Evolutionary conservation across 2,113 vertebrate species (phyloP).

Genomic region (Entomyzon cyanotis): DNA sequence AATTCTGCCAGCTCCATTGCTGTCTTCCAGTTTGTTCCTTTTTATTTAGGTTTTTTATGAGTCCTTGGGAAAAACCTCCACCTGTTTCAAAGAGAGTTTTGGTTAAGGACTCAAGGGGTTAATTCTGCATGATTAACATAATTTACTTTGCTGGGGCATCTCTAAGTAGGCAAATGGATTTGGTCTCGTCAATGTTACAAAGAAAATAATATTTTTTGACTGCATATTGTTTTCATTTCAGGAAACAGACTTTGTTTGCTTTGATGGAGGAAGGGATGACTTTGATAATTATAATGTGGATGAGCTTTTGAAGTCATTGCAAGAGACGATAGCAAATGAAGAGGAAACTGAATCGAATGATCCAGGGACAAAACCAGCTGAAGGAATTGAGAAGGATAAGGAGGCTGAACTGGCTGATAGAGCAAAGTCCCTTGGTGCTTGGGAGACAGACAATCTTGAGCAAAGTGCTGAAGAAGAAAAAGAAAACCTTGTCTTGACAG

Average conservation of each 20-base stretch:
- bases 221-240: constrained; percentile 60
- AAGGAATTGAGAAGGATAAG: neutral
- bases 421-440: neutral
- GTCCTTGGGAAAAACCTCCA: neutral
- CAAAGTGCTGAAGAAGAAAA: neutral
- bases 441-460: neutral
- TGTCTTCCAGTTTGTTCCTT: neutral
- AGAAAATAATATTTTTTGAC: neutral
- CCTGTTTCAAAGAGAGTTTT: neutral
- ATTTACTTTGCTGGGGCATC: neutral
- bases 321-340: neutral
- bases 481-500: neutral
- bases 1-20: neutral
- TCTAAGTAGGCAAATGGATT: neutral
- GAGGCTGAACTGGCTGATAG: neutral
- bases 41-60: neutral
- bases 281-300: constrained; percentile 89
- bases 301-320: constrained; percentile 76
- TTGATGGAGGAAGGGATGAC: constrained; percentile 85
- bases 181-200: neutral
- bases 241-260: constrained; percentile 98
- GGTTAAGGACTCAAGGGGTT: neutral
- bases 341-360: neutral
- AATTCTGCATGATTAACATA: neutral
- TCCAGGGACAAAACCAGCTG: neutral